Base-by-base conservation (phyloP, 2,797 vertebrate species). In the Paguma larvata region DNA sequence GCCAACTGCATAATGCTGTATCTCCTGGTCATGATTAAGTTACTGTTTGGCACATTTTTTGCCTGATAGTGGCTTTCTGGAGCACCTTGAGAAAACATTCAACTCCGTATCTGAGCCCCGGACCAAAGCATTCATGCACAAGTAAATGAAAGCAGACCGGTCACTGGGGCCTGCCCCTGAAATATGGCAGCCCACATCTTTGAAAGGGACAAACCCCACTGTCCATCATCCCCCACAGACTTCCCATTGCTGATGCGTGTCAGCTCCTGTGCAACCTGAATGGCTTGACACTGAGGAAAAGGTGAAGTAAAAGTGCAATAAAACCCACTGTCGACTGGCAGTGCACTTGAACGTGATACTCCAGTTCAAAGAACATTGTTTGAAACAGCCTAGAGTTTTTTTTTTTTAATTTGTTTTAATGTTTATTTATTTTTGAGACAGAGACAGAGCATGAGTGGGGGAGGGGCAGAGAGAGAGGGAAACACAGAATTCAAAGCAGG, bases 291-390 rank as follows among this genome's bases (percentile, higher is more conserved):
- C 53, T 96, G 97, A 95, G 91, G 96, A 98, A 98, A 98, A 96
- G 96, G 98, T 98, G 98, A 98, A 98, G 98, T 98, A 98, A 98
- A 98, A 95, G 82, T 97, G 97, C 97, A 98, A 94, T 98, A 98
- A 99, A 98, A 98, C 95, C 97, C 75, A 79, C 97, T 88, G 86
- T 92, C 85, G 90, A 97, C 94, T 98, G 97, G 96, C 97, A 97
- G 73, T 95, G 88, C 97, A 95, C 97, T 97, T 98, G 98, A 98
- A 98, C 72, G 88, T 94, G 98, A 98, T 98, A 98, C 97, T 98
- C 30, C 18, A 96, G 94, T 98, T 98, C 98, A 98, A 98, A 98
- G 98, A 98, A 98, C 67, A 62, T 86, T 96, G 97, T 98, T 97
- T 97, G 98, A 98, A 98, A 95, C 63, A 98, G 98, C 97, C 94